Evolutionary conservation across 2,888 invertebrate genomes (phyloP), one percentile per base, ranked within the genome.

Genomic region (Dyspetes luteomarginatus): DNA sequence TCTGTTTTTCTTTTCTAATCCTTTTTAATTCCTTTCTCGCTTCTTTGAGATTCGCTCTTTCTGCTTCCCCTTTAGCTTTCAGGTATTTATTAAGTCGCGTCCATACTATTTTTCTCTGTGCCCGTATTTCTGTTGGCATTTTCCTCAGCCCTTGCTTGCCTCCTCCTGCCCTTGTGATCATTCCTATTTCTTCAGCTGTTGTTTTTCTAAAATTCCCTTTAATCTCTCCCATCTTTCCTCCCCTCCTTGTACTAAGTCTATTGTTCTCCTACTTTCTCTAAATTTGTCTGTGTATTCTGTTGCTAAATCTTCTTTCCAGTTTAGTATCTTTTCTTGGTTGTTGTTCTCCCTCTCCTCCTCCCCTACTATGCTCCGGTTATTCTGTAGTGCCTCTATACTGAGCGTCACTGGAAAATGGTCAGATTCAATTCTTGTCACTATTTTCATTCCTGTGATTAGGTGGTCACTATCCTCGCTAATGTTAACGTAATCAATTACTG

Each of bases 401-500:
- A n/a, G n/a, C n/a, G n/a, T n/a, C n/a, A n/a, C n/a, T n/a, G n/a
- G n/a, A n/a, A 62, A 24, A 45, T 62, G 30, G 36, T 52, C 52
- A 3, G 48, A 36, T 22, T 67, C 67, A 7, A 30, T 68, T 28
- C 68, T 55, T 17, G 15, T 30, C 15, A 52, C 19, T 30, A 52
- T 26, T 19, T 28, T 19, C 9, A 55, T 43, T 52, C 52, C 30
- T 28, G 19, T 43, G 7, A 62, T 24, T 4, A 9, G n/a, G n/a
- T 45, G 12, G 12, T 62, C 43, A 12, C 7, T 62, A 24, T n/a
- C 45, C 12, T 45, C 45, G 26, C 24, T 62, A 1, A 55, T 4
- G 4, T 41, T 68, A 12, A 68, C 52, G 0, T 58, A 67, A n/a
- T 65, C 67, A 5, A 68, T 75, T 4, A 75, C 67, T 22, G 68